phyloP scores from a whole-genome alignment of 2,797 vertebrate species.

The Peromyscus eremicus region DNA sequence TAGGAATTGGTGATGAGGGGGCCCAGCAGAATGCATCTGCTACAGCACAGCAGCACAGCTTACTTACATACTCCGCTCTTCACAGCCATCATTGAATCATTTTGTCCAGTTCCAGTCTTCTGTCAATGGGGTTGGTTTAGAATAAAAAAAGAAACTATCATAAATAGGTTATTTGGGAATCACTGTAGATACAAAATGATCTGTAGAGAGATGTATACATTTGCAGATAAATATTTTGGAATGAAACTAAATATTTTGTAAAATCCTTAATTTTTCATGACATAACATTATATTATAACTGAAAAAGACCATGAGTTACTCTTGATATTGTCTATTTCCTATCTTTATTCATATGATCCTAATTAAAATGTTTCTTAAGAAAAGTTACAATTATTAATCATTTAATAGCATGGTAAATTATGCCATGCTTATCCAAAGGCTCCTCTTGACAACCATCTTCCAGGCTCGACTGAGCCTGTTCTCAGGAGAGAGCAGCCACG shows the following conservation, averaged over 20 bases:
- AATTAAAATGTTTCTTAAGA: background rate
- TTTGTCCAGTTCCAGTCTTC: background rate
- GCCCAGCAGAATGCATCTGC: rapidly evolving
- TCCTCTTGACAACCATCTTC: background rate
- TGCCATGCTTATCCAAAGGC: background rate
- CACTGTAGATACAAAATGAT: background rate
- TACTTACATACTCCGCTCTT: background rate
- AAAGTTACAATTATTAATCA: background rate
- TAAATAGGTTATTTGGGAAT: background rate
- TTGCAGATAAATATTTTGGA: background rate
- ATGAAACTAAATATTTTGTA: background rate
- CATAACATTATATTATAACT: background rate
- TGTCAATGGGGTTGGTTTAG: background rate
- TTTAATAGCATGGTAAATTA: background rate
- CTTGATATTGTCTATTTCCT: background rate
- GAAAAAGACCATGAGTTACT: background rate
- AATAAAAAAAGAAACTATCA: background rate
- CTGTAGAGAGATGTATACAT: background rate
- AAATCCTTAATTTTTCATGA: background rate
- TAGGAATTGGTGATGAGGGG: background rate
- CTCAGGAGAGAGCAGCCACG: background rate
- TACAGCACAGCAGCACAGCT: background rate
- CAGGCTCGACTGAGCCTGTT: background rate
- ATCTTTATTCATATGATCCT: background rate
- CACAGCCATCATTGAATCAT: background rate